Base-by-base conservation (phyloP, 2,888 invertebrate species). In the Aplocera efformata region DNA sequence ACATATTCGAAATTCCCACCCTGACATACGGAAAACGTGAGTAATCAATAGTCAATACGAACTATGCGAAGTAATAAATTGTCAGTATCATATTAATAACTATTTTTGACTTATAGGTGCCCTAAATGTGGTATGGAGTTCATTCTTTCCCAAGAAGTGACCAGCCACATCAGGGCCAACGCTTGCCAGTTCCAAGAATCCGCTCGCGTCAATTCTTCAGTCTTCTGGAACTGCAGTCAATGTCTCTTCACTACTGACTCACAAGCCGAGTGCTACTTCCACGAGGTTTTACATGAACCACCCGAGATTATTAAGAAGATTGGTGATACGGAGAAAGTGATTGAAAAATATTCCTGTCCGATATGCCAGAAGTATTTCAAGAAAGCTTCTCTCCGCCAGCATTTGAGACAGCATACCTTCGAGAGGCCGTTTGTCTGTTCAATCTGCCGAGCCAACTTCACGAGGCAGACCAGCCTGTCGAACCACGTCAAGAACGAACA, bases 391-490 rank as follows among this genome's bases (percentile, higher is more conserved):
- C 72, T 96, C 8, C 89, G 92, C 1, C 90, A 90, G 41, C 95
- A 95, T 69, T 74, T 95, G 27, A 88, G 93, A 21, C 89, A 90
- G 37, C 95, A 96, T 61, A 94, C 94, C 0, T 90, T 92, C 17
- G 95, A 95, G 63, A 90, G 92, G 43, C 93, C 93, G 0, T 94
- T 90, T 58, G 76, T 84, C 1, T 96, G 96, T 58, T 72, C 83
- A 0, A 65, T 81, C 3, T 96, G 95, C 63, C 78, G 77, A 0
- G 81, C 90, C 0, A 90, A 90, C 46, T 96, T 95, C 63, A 90
- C 91, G 0, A 82, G 93, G 13, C 91, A 91, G 54, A 90, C 91
- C 30, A 92, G 92, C 57, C 79, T 93, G 33, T 88, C 89, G 20
- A 89, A 89, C 40, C 95, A 95, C 67, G 77, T 84, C 36, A 88